Conservation (phyloP, 1,140 invertebrate species). For the Paraescarpia echinospica region DNA sequence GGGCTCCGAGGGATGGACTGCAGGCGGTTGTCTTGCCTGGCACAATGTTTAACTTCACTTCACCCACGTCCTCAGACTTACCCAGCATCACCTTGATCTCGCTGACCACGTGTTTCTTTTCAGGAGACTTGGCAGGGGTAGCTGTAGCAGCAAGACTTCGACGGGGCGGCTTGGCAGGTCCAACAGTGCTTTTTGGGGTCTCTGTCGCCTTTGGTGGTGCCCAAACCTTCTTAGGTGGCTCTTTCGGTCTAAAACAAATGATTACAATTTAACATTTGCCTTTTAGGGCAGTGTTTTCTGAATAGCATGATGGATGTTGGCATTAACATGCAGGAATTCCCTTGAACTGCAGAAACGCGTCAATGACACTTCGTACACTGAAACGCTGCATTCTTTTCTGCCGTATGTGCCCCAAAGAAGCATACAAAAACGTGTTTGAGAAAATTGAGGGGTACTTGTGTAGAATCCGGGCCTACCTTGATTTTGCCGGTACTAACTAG, state of each 20-base stretch:
- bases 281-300: no score
- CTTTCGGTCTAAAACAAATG: conserved; percentile 24
- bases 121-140: not conserved
- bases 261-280: no score
- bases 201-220: conserved; percentile 37
- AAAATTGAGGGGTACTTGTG: no score
- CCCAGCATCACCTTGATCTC: not conserved
- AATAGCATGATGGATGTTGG: no score
- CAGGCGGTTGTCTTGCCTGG: conserved; percentile 16
- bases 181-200: not conserved
- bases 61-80: not conserved
- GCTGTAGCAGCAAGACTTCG: not conserved
- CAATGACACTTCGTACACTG: no score
- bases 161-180: conserved; percentile 15
- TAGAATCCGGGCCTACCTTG: no score
- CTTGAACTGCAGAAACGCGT: no score
- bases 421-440: no score
- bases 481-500: no score
- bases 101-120: not conserved
- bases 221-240: conserved; percentile 45
- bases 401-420: no score
- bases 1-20: not conserved
- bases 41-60: not conserved
- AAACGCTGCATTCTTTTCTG: no score
- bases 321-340: no score